Evolutionary conservation across 2,113 vertebrate species (phyloP).

Genomic region (Glaucomys volans): DNA sequence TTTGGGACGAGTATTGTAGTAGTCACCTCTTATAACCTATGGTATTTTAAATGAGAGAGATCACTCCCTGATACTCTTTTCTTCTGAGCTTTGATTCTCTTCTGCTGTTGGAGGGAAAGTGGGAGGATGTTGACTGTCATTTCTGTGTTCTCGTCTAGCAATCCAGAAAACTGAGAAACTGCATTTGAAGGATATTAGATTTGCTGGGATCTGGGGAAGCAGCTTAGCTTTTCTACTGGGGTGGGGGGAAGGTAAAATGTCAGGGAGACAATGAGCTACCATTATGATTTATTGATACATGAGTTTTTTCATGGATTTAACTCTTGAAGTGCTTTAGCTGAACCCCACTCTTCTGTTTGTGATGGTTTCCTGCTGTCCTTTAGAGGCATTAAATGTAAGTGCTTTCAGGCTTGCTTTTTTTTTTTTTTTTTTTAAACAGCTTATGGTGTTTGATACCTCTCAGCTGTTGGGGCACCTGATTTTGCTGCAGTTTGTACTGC

Average conservation of each 20-base stretch:
- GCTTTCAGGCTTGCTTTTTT: neutral
- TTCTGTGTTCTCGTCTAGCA: conserved; percentile 1
- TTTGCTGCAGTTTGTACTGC: conserved; percentile 83
- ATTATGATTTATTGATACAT: neutral
- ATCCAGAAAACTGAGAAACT: conserved; percentile 48
- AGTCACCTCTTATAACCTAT: neutral
- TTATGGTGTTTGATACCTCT: neutral
- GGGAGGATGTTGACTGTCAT: conserved; percentile 20
- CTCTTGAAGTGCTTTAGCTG: neutral
- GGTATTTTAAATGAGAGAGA: conserved; percentile 25
- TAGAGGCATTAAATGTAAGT: neutral
- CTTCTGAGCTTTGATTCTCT: conserved; percentile 19
- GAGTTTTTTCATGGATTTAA: conserved; percentile 49
- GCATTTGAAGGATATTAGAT: conserved; percentile 28
- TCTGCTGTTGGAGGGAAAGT: neutral
- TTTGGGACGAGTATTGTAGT: conserved; percentile 13
- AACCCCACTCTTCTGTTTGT: neutral
- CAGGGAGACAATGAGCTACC: neutral
- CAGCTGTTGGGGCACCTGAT: conserved; percentile 54
- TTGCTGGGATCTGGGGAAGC: conserved; percentile 42
- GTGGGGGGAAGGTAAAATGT: conserved; percentile 25
- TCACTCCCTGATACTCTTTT: neutral
- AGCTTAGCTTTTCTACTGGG: conserved; percentile 57
- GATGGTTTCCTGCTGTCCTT: conserved; percentile 16
- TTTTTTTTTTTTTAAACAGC: neutral